phyloP scores from a whole-genome alignment of 30 jellyfish, hydroid and myxozoan genomes.

The Aurelia sp. region DNA sequence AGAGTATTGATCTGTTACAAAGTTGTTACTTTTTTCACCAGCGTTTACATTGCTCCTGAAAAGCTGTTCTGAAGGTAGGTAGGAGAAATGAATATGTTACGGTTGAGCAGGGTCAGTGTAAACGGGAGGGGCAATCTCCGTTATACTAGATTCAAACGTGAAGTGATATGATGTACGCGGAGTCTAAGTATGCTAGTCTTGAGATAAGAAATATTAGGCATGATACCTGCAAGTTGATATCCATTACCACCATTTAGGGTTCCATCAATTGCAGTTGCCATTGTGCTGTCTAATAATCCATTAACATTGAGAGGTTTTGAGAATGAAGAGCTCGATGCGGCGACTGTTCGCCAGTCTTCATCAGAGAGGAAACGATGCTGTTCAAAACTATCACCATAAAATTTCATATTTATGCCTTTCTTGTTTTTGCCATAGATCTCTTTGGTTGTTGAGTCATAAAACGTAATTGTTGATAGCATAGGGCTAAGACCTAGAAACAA shows the following conservation, averaged over 20 bases:
- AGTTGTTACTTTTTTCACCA: no score
- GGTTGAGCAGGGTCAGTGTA: no score
- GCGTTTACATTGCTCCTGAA: no score
- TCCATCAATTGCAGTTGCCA: background rate
- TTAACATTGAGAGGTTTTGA: background rate
- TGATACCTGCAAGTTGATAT: slow-evolving; percentile 5
- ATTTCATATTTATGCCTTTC: background rate
- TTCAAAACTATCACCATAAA: background rate
- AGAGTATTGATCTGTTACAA: no score
- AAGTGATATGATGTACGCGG: no score
- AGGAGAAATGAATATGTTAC: no score
- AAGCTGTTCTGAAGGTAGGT: no score
- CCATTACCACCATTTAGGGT: background rate
- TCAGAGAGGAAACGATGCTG: background rate
- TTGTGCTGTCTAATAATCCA: background rate
- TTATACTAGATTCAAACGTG: no score
- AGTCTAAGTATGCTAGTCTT: no score
- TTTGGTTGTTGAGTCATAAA: background rate
- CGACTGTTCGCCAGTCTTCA: background rate
- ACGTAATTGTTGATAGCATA: slow-evolving; percentile 2
- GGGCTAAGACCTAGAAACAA: slow-evolving; percentile 4
- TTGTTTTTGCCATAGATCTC: slow-evolving; percentile 8
- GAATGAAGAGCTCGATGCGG: background rate
- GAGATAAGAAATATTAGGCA: no score
- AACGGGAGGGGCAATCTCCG: no score